Conservation (phyloP, 1,140 invertebrate genomes). For the Drosophila athabasca region DNA sequence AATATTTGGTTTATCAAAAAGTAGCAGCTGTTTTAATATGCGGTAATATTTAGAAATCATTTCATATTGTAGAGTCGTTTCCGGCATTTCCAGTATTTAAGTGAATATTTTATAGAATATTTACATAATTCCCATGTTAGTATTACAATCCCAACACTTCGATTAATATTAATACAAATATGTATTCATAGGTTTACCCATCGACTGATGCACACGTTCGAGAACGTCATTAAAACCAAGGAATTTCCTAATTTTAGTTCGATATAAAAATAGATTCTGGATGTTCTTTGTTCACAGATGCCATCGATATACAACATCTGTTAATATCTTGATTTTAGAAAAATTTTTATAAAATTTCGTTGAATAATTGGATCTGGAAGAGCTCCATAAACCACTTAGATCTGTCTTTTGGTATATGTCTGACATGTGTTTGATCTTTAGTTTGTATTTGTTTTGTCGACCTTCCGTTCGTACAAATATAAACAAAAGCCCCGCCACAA, state of each 20-base stretch:
- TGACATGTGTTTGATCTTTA: conserved; percentile 13
- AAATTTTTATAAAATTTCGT: too few species aligned
- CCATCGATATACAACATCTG: background rate
- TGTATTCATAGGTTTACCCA: background rate
- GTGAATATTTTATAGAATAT: too few species aligned
- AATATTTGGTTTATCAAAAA: background rate
- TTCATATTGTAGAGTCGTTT: too few species aligned
- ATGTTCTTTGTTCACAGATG: conserved; percentile 6
- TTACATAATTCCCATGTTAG: too few species aligned
- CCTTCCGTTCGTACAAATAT: conserved; percentile 37
- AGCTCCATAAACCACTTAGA: background rate
- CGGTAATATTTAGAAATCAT: background rate
- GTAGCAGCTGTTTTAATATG: conserved; percentile 16
- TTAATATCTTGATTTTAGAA: background rate
- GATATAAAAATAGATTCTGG: conserved; percentile 17
- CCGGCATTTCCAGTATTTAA: too few species aligned
- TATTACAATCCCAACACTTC: too few species aligned
- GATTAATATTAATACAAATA: too few species aligned
- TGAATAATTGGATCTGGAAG: background rate
- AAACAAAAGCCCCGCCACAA: conserved; percentile 26
- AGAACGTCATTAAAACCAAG: background rate
- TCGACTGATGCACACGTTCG: background rate
- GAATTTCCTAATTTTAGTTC: conserved; percentile 36
- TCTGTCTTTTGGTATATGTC: conserved; percentile 9
- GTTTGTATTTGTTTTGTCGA: conserved; percentile 24